Base-by-base conservation (phyloP, 2,888 invertebrate genomes). In the Agrenia bidenticulata region DNA sequence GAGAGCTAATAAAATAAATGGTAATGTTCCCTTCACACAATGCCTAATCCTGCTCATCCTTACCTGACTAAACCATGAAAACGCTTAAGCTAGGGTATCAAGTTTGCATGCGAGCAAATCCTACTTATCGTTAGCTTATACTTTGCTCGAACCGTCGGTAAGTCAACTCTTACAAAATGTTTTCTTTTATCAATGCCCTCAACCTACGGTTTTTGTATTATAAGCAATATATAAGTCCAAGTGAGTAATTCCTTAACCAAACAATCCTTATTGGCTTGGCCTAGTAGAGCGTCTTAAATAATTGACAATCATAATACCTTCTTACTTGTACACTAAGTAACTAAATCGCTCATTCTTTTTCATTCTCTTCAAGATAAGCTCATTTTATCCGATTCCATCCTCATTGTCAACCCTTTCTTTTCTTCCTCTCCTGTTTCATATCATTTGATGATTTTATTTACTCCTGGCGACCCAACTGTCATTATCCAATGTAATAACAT, bases 211-310 rank as follows among this genome's bases (percentile, higher is more conserved):
- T 45, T 45, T 45, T 45, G 45, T 45, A 45, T 45, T 45, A 5
- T 45, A n/a, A n/a, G n/a, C n/a, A n/a, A n/a, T n/a, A n/a, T n/a
- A n/a, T n/a, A 45, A 45, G 45, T 17, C 45, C 45, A 45, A 45
- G 19, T 17, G 5, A 45, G 45, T 57, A 57, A 57, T 57, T 57
- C 56, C 56, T 4, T 41, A 57, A 15, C 56, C 56, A 57, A 57
- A 57, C 56, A 57, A 57, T 57, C 32, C 27, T 55, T 17, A 55
- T 55, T 55, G 56, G 56, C 56, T 17, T 41, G 15, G 56, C 15
- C 21, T 7, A 39, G 19, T 45, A 63, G 51, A 63, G 57, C 56
- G 57, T 63, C 63, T 63, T 63, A 63, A 63, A 63, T 63, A 63
- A 63, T 63, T 63, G 63, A 63, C 57, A 63, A 57, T 57, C 56